Evolutionary conservation across 2,888 invertebrate genomes (phyloP).

Genomic region (Sylvicola fuscatus): DNA sequence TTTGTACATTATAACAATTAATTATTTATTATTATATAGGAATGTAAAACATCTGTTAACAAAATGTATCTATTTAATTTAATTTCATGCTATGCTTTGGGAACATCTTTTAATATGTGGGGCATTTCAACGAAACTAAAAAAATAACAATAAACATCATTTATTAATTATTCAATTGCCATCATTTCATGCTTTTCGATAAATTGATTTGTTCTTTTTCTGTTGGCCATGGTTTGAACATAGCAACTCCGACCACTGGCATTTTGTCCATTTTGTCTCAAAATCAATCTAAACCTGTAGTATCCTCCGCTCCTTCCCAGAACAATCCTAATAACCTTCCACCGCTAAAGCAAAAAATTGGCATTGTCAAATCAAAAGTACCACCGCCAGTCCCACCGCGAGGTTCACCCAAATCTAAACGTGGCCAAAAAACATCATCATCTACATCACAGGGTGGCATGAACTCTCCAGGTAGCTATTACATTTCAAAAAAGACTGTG

Average conservation of each 20-base stretch:
- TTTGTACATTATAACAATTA: too few relatives aligned
- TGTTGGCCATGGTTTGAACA: too few relatives aligned
- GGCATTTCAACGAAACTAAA: too few relatives aligned
- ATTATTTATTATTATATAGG: too few relatives aligned
- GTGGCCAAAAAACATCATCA: constrained; percentile 19
- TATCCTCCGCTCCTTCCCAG: constrained; percentile 13
- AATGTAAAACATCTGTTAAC: too few relatives aligned
- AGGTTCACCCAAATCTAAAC: constrained; percentile 48
- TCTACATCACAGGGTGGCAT: neutral
- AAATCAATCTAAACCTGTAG: constrained; percentile 22
- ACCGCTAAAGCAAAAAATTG: constrained; percentile 50
- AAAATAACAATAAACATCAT: too few relatives aligned
- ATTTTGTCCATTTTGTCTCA: constrained; percentile 20
- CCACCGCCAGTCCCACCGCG: constrained; percentile 80
- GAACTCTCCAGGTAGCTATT: neutral
- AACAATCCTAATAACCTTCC: constrained; percentile 40
- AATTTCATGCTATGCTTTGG: constrained; percentile 10
- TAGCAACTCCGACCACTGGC: too few relatives aligned
- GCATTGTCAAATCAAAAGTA: constrained; percentile 45
- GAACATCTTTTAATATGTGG: neutral
- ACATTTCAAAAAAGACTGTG: too few relatives aligned
- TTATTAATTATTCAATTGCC: too few relatives aligned
- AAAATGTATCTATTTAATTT: too few relatives aligned
- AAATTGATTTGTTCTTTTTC: too few relatives aligned
- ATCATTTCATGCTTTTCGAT: too few relatives aligned